phyloP scores from a whole-genome alignment of 2,888 invertebrate genomes.

The Julus scandinavius region DNA sequence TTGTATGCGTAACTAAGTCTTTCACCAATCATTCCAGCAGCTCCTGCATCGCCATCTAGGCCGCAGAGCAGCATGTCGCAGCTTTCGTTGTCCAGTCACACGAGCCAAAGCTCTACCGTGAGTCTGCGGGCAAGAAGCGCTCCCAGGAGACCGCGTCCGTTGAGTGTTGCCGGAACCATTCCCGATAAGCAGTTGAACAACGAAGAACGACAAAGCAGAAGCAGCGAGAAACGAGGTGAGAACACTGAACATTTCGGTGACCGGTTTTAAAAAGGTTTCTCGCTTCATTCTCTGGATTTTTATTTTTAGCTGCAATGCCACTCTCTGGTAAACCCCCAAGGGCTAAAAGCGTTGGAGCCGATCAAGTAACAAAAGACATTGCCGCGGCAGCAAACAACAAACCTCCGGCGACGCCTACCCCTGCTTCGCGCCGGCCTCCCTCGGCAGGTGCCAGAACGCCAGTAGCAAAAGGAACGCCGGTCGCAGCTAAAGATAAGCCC shows the following conservation, averaged over 20 bases:
- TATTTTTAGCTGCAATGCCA: conserved; percentile 49
- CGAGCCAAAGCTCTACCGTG: conserved; percentile 62
- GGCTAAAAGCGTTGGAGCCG: conserved; percentile 59
- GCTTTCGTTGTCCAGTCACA: conserved; percentile 64
- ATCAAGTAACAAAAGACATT: conserved; percentile 48
- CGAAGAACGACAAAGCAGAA: conserved; percentile 57
- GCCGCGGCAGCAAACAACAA: not conserved
- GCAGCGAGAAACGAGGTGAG: conserved; percentile 57
- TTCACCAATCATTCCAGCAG: conserved; percentile 66
- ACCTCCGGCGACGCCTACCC: not conserved
- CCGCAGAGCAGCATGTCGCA: conserved; percentile 88
- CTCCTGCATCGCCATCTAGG: conserved; percentile 78
- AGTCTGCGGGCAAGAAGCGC: conserved; percentile 66
- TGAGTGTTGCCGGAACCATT: conserved; percentile 84
- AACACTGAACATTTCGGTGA: not conserved
- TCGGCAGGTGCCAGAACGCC: not conserved
- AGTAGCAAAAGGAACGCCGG: not conserved
- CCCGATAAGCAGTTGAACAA: conserved; percentile 52
- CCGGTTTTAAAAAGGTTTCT: not conserved
- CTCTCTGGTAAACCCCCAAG: conserved; percentile 56
- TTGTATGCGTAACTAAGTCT: not conserved
- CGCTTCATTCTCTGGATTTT: not conserved
- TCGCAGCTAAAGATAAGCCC: not conserved
- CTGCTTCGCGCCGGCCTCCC: not conserved
- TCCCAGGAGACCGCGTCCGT: conserved; percentile 72